Base-by-base conservation (phyloP, 1,140 invertebrate species). In the Bombus affinis region DNA sequence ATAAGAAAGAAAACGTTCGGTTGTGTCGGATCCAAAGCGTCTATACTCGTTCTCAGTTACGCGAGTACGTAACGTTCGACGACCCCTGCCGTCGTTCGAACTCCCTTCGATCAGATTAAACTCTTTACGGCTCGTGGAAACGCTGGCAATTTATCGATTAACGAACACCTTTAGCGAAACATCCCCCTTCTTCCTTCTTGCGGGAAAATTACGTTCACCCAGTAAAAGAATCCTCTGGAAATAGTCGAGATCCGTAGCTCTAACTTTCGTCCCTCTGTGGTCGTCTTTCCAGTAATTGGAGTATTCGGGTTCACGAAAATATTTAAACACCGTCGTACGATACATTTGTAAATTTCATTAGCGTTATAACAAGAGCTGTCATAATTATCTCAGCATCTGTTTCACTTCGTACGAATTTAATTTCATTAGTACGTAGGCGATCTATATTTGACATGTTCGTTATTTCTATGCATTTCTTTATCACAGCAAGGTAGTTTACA, bases 71-170 rank as follows among this genome's bases (percentile, higher is more conserved):
- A 32, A 66, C 70, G 77, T 65, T 53, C 77, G 76, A 74, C 83
- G 59, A 81, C 59, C 71, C 59, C 53, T 72, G 68, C n/a, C 68
- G 39, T 42, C 76, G 76, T 66, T 80, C 70, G 12, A 68, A 74
- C 70, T 28, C 78, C 44, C 83, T 42, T 74, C 83, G 84, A 85
- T 85, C 78, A 70, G 84, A 85, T 85, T 68, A 85, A 85, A 85
- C 81, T 57, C 78, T 85, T 81, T 57, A 85, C 78, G 71, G 70
- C 22, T 74, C 83, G 70, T 47, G 83, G 81, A 78, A 84, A 74
- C 83, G 83, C 32, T 74, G 78, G 25, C 71, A 74, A 62, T 85
- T 65, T 85, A 85, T 85, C 79, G 84, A 85, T 85, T 81, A 74
- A 85, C 59, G 28, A 81, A 81, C 84, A 85, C 79, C 83, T 85